Percentiles rank a stretch among this genome's conserved stretches.
Evolutionary conservation across 1,140 invertebrate genomes (phyloP).

Genomic region (Pseudomyrmex flavicornis): DNA sequence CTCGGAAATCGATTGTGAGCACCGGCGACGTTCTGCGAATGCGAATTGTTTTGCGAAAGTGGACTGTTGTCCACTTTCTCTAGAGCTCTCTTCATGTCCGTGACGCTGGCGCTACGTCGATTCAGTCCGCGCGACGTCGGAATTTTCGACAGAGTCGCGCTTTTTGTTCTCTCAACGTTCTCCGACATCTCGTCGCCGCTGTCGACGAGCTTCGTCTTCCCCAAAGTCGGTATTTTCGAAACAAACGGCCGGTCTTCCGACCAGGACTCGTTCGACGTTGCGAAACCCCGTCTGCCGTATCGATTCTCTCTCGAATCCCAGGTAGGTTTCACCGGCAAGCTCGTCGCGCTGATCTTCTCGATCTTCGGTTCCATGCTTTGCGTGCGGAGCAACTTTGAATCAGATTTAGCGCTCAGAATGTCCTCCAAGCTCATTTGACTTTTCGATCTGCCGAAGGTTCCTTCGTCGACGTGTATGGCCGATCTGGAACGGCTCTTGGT

Average conservation of each 20-base stretch:
- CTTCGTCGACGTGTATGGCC: slow-evolving; percentile 79
- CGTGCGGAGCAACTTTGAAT: slow-evolving; percentile 63
- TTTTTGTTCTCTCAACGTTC: slow-evolving; percentile 57
- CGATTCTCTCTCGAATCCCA: slow-evolving; percentile 64
- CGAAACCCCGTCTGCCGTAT: slow-evolving; percentile 44
- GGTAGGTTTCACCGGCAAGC: slow-evolving; percentile 4
- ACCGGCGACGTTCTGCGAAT: slow-evolving; percentile 1
- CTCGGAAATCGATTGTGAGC: slow-evolving; percentile 78
- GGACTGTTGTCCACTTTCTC: slow-evolving; percentile 84
- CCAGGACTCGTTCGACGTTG: slow-evolving; percentile 64
- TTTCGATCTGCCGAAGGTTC: slow-evolving; percentile 72
- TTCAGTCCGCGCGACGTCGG: slow-evolving; percentile 76
- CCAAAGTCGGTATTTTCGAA: slow-evolving; percentile 76
- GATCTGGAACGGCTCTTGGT: slow-evolving; percentile 79
- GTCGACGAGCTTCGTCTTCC: slow-evolving; percentile 40
- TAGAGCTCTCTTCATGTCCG: slow-evolving; percentile 88
- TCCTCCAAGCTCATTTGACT: slow-evolving; percentile 81
- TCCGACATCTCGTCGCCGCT: slow-evolving; percentile 37
- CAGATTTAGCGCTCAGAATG: slow-evolving; percentile 74
- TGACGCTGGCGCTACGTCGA: slow-evolving; percentile 84
- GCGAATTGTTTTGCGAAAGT: slow-evolving; percentile 53
- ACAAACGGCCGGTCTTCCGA: slow-evolving; percentile 72
- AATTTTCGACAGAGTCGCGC: slow-evolving; percentile 73
- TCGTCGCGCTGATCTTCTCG: slow-evolving; percentile 44
- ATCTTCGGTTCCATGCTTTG: slow-evolving; percentile 60